A percentile compares a stretch with the other conserved stretches of the same genome.
These are phyloP conservation scores for Eupithecia insigniata DNA, from an alignment of 2,888 invertebrate species.

Conservation along the genomic window DNA sequence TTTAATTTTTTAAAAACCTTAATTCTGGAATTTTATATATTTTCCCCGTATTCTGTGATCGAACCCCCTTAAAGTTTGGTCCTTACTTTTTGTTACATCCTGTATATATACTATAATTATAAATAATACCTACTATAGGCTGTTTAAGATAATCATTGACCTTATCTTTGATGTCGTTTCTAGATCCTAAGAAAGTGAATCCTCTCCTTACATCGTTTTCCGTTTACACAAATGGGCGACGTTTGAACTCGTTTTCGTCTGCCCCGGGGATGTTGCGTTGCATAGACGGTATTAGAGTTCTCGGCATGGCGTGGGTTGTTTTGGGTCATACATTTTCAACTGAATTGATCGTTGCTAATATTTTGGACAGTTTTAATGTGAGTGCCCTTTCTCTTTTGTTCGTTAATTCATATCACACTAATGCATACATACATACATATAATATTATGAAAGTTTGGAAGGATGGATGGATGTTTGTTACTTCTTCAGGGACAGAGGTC, in stretches of 20 bases:
- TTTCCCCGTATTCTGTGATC: no score
- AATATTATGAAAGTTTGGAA: no score
- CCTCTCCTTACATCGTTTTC: slow-evolving; percentile 49
- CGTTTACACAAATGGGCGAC: slow-evolving; percentile 64
- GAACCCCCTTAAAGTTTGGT: no score
- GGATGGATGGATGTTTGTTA: no score
- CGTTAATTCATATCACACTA: no score
- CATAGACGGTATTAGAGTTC: slow-evolving; percentile 70
- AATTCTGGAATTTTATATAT: no score
- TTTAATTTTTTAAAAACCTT: no score
- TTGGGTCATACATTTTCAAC: slow-evolving; percentile 63
- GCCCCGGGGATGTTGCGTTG: slow-evolving; percentile 65
- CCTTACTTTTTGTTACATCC: no score
- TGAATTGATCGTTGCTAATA: slow-evolving; percentile 39
- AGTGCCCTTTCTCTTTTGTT: not conserved
- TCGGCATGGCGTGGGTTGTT: slow-evolving; percentile 78
- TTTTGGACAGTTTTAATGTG: not conserved
- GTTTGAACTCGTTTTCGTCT: slow-evolving; percentile 61
- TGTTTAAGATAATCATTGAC: not conserved
- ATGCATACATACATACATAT: no score
- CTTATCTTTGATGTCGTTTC: not conserved
- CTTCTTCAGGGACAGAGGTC: no score
- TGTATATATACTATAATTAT: no score
- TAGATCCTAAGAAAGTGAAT: slow-evolving; percentile 49
- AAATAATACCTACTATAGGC: not conserved